Evolutionary conservation across 1,140 invertebrate species (phyloP).

Genomic region (Rhizoglyphus robini): DNA sequence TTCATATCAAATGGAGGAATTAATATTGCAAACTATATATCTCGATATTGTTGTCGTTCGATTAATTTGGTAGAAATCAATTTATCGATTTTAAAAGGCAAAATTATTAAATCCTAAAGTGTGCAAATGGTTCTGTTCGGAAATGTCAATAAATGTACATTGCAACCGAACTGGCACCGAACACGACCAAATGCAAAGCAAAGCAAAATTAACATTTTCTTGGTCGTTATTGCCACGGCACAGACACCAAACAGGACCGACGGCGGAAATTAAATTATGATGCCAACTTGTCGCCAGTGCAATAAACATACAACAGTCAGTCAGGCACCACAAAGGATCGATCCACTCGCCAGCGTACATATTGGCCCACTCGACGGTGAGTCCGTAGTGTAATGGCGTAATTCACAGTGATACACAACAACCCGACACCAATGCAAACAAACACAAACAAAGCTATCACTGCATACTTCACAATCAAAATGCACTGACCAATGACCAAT

Average conservation of each 20-base stretch:
- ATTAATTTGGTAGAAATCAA: constrained; percentile 6
- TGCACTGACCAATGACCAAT: too few species aligned
- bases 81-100: background rate
- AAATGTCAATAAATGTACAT: too few species aligned
- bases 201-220: too few species aligned
- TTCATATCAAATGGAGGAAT: background rate
- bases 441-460: too few species aligned
- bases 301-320: background rate
- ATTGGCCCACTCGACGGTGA: too few species aligned
- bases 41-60: background rate
- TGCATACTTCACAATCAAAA: too few species aligned
- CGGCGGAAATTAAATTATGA: constrained; percentile 4
- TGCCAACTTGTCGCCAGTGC: background rate
- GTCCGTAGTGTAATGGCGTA: background rate
- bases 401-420: background rate
- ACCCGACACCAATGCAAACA: background rate
- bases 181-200: background rate
- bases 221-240: background rate
- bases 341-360: background rate
- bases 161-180: background rate
- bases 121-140: background rate
- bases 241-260: background rate
- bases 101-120: constrained; percentile 8
- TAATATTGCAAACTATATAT: background rate
- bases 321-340: background rate